Percentiles rank a stretch among this genome's conserved stretches.
phyloP scores from a whole-genome alignment of 2,888 invertebrate species.

The Polymixis flavicincta region DNA sequence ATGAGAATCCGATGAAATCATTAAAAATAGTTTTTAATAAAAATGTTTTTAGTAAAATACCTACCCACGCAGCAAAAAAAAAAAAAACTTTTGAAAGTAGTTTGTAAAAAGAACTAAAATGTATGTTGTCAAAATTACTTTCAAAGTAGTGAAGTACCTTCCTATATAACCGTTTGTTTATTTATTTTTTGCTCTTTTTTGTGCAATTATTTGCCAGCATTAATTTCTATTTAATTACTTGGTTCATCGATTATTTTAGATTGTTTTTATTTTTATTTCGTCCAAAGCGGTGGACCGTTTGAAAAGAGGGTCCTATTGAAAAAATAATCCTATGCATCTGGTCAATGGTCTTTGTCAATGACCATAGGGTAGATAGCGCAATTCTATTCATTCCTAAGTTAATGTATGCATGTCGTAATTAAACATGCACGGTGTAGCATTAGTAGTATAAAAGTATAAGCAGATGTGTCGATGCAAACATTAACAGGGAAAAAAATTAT shows the following conservation, averaged over 20 bases:
- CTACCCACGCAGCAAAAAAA: slow-evolving; percentile 1
- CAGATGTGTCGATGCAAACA: slow-evolving; percentile 65
- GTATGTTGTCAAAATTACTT: slow-evolving; percentile 11
- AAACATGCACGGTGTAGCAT: slow-evolving; percentile 45
- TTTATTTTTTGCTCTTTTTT: background rate
- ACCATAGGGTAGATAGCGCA: slow-evolving; percentile 49
- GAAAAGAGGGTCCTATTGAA: slow-evolving; percentile 32
- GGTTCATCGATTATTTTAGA: background rate
- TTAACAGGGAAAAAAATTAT: slow-evolving; percentile 29
- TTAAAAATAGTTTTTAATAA: background rate
- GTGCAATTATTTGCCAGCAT: background rate
- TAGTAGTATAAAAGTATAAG: slow-evolving; percentile 43
- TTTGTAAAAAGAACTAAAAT: slow-evolving; percentile 26
- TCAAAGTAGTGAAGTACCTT: background rate
- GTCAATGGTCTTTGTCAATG: slow-evolving; percentile 48
- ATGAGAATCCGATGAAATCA: slow-evolving; percentile 31
- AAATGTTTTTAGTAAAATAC: background rate
- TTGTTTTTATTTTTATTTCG: slow-evolving; percentile 10
- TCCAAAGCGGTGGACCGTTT: background rate
- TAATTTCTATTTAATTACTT: background rate
- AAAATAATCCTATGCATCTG: slow-evolving; percentile 46
- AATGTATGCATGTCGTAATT: slow-evolving; percentile 59
- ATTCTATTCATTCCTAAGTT: slow-evolving; percentile 38
- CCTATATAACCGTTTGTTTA: background rate
- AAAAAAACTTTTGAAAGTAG: slow-evolving; percentile 2